A percentile compares a stretch with the other conserved stretches of the same genome.
Evolutionary conservation across 2,797 vertebrate genomes (phyloP).

Genomic region (Meda fulgida): DNA sequence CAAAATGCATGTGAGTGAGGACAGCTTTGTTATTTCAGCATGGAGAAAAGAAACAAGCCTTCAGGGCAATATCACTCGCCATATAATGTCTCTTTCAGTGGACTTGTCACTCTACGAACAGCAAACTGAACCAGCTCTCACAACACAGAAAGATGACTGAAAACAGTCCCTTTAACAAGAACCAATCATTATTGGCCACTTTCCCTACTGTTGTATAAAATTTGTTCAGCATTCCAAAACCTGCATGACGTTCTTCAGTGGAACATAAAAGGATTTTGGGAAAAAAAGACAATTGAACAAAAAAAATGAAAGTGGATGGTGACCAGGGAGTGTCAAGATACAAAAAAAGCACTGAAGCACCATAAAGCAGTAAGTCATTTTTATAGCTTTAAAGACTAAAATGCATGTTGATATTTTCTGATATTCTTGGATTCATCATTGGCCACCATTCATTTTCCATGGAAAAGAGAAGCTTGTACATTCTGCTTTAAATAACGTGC

Average conservation of each 20-base stretch:
- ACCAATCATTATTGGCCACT: conserved; percentile 2
- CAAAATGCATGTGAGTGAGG: conserved; percentile 19
- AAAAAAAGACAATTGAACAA: neutral
- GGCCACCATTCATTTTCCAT: neutral
- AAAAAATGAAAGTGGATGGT: neutral
- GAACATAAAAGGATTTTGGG: neutral
- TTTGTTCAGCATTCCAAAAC: conserved; percentile 14
- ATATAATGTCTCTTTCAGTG: conserved; percentile 52
- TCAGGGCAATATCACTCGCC: conserved; percentile 36
- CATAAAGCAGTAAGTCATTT: neutral
- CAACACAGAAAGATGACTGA: conserved; percentile 52
- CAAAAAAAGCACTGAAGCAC: neutral
- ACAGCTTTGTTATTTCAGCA: conserved; percentile 61
- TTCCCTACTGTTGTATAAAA: conserved; percentile 34
- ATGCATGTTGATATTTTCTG: neutral
- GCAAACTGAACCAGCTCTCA: conserved; percentile 61
- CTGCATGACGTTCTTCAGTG: neutral
- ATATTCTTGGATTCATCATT: neutral
- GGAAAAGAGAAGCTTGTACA: neutral
- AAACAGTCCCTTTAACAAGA: conserved; percentile 24
- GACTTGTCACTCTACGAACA: conserved; percentile 66
- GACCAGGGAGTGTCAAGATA: neutral
- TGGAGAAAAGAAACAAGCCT: conserved; percentile 39
- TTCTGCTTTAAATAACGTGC: neutral
- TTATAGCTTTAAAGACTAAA: neutral